phyloP scores from a whole-genome alignment of 2,113 vertebrate species.

The Sapajus apella region DNA sequence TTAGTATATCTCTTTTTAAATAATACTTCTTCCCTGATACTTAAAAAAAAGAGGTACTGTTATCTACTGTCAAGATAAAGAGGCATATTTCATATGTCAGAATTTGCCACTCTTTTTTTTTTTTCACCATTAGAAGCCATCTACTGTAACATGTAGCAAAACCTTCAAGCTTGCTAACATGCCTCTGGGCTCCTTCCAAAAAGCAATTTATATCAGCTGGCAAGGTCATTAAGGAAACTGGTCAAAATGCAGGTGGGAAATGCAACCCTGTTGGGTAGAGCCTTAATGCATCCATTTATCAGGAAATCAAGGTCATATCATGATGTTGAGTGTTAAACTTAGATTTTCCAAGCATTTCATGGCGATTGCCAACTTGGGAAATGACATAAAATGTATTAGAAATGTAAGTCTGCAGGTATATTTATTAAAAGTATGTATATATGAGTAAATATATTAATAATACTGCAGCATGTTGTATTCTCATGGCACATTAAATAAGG shows the following conservation, averaged over 20 bases:
- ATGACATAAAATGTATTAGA: not conserved
- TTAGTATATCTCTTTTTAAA: not conserved
- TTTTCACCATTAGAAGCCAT: constrained; percentile 40
- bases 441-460: not conserved
- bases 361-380: not conserved
- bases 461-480: not conserved
- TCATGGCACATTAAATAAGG: not conserved
- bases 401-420: not conserved
- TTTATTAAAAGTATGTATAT: not conserved
- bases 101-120: constrained; percentile 23
- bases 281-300: constrained; percentile 58
- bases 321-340: constrained; percentile 42
- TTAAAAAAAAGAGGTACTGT: not conserved
- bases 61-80: constrained; percentile 42
- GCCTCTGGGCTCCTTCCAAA: constrained; percentile 52
- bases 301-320: constrained; percentile 63
- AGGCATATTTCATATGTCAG: constrained; percentile 11
- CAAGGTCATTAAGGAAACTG: constrained; percentile 65
- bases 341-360: constrained; percentile 26
- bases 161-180: constrained; percentile 62
- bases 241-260: constrained; percentile 70
- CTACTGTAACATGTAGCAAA: constrained; percentile 69
- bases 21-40: not conserved
- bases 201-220: constrained; percentile 68
- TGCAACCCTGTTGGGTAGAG: constrained; percentile 47